Percentiles rank a stretch among this genome's conserved stretches.
Conservation (phyloP, 2,888 invertebrate genomes). For the Drosophila macrospina region DNA sequence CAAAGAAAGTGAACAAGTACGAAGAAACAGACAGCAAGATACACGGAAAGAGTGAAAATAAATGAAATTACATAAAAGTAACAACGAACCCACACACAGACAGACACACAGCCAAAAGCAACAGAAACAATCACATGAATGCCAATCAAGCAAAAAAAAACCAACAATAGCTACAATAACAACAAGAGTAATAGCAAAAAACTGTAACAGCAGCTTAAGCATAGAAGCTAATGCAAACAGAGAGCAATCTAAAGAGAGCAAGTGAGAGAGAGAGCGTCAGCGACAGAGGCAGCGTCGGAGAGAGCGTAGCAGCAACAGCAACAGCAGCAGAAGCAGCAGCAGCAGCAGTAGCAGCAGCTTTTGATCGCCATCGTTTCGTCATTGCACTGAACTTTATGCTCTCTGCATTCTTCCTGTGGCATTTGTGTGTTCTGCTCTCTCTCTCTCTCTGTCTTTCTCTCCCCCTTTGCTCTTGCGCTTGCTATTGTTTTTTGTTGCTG, state of each 20-base stretch:
- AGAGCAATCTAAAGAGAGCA: slow-evolving; percentile 6
- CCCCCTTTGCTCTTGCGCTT: neutral
- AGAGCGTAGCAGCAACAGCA: slow-evolving; percentile 12
- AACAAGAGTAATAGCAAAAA: slow-evolving; percentile 18
- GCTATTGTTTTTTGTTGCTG: too few relatives aligned
- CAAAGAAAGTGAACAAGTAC: slow-evolving; percentile 73
- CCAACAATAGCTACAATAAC: slow-evolving; percentile 25
- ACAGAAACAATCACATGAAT: slow-evolving; percentile 62
- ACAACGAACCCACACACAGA: slow-evolving; percentile 72
- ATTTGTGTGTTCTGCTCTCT: slow-evolving; percentile 38
- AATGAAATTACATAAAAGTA: slow-evolving; percentile 81
- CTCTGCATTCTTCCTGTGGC: slow-evolving; percentile 40
- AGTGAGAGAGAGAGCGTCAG: slow-evolving; percentile 6
- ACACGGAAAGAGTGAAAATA: slow-evolving; percentile 63
- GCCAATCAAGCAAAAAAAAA: slow-evolving; percentile 58
- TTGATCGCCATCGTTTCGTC: slow-evolving; percentile 46
- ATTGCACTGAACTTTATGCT: slow-evolving; percentile 35
- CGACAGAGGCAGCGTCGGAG: slow-evolving; percentile 29
- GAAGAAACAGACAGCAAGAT: slow-evolving; percentile 20
- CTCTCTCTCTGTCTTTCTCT: slow-evolving; percentile 9
- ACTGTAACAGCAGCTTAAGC: slow-evolving; percentile 46
- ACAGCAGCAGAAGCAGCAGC: too few relatives aligned
- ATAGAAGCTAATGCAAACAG: slow-evolving; percentile 42
- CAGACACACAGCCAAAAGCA: slow-evolving; percentile 7
- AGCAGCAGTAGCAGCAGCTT: slow-evolving; percentile 18